Conservation (phyloP, 2,888 invertebrate genomes). For the Platynereis dumerilii region DNA sequence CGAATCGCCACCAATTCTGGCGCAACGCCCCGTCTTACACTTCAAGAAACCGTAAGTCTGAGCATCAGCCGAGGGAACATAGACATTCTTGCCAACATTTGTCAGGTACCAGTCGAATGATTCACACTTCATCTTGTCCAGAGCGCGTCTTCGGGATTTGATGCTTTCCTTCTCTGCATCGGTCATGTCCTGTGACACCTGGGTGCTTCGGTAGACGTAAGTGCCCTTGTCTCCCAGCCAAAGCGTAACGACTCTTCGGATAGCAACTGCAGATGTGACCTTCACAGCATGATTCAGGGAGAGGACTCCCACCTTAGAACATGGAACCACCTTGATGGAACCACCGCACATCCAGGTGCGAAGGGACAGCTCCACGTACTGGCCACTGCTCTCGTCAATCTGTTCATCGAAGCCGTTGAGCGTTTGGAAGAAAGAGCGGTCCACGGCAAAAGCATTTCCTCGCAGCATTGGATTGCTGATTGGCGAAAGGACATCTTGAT, state of each 20-base stretch:
- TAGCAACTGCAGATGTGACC: conserved; percentile 26
- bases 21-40: conserved; percentile 33
- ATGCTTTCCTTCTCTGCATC: conserved; percentile 1
- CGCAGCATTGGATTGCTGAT: conserved; percentile 30
- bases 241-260: conserved; percentile 30
- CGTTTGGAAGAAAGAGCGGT: conserved; percentile 27
- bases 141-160: background rate
- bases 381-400: conserved; percentile 35
- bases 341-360: conserved; percentile 37
- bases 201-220: conserved; percentile 24
- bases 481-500: conserved; percentile 8
- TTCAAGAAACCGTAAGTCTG: conserved; percentile 33
- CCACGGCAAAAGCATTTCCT: conserved; percentile 36
- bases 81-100: conserved; percentile 32
- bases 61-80: conserved; percentile 27
- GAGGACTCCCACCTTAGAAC: conserved; percentile 39
- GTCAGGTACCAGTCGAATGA: conserved; percentile 35
- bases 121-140: conserved; percentile 22
- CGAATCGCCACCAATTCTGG: conserved; percentile 21
- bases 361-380: conserved; percentile 37
- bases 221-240: conserved; percentile 33
- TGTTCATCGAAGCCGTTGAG: conserved; percentile 35
- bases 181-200: background rate
- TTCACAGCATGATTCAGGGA: conserved; percentile 37
- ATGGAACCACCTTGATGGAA: conserved; percentile 30